Evolutionary conservation across 2,888 invertebrate genomes (phyloP).

Genomic region (Arge pagana): DNA sequence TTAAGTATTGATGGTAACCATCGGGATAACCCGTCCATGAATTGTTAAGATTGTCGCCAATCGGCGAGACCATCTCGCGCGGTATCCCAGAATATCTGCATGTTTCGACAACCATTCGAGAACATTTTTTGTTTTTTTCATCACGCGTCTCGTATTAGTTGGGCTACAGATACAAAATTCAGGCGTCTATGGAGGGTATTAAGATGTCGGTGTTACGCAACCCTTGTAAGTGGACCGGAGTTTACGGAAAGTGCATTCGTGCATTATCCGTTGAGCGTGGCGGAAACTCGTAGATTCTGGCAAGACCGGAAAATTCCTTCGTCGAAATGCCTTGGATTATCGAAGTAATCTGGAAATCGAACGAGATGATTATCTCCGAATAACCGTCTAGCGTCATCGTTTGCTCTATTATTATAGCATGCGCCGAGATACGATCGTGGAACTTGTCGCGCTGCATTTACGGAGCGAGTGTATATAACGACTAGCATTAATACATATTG

Average conservation of each 20-base stretch:
- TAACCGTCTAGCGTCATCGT: too few species aligned
- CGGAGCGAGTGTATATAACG: background rate
- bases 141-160: background rate
- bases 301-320: too few species aligned
- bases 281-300: too few species aligned
- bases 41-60: conserved; percentile 13
- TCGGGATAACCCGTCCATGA: conserved; percentile 18
- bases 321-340: too few species aligned
- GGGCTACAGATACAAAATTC: background rate
- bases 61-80: conserved; percentile 11
- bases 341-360: too few species aligned
- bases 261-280: conserved; percentile 42
- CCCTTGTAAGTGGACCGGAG: conserved; percentile 52
- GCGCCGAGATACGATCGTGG: too few species aligned
- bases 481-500: conserved; percentile 44
- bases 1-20: conserved; percentile 17
- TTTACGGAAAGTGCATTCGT: conserved; percentile 58
- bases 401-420: too few species aligned
- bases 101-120: too few species aligned
- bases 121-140: background rate
- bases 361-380: too few species aligned
- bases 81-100: background rate
- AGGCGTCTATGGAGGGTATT: background rate
- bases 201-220: background rate
- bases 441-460: too few species aligned